Percentiles rank a stretch among this genome's conserved stretches.
Conservation (phyloP, 2,113 vertebrate genomes). For the Copsychus sechellarum region DNA sequence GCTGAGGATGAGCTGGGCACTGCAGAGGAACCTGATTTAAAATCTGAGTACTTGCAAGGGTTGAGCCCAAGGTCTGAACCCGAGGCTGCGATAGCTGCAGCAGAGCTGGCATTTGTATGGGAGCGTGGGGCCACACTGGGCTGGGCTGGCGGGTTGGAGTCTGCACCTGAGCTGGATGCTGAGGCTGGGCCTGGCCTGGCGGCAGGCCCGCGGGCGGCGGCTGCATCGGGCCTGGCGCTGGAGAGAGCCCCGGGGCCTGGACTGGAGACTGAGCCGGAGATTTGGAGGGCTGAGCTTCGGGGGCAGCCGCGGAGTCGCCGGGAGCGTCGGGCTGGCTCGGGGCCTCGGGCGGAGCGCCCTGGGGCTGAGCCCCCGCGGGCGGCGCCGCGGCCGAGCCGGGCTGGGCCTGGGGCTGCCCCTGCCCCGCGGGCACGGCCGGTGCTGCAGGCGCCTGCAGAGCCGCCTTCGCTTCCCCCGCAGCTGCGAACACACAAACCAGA, state of each 20-base stretch:
- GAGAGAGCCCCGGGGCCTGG: slow-evolving; percentile 73
- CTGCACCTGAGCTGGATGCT: slow-evolving; percentile 75
- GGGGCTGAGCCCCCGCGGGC: slow-evolving; percentile 70
- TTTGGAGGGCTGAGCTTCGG: slow-evolving; percentile 68
- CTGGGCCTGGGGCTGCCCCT: slow-evolving; percentile 46
- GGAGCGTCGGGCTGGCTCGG: slow-evolving; percentile 56
- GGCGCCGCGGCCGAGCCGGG: slow-evolving; percentile 70
- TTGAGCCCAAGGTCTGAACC: slow-evolving; percentile 76
- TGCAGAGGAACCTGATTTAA: slow-evolving; percentile 74
- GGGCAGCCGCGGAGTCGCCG: slow-evolving; percentile 9
- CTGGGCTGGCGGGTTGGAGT: slow-evolving; percentile 68
- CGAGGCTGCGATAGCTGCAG: slow-evolving; percentile 75
- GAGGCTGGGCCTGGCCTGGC: slow-evolving; percentile 71
- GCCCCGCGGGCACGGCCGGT: slow-evolving; percentile 17
- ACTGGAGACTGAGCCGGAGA: slow-evolving; percentile 69
- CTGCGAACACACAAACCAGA: slow-evolving; percentile 50
- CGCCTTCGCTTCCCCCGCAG: slow-evolving; percentile 71
- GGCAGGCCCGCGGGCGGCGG: slow-evolving; percentile 54
- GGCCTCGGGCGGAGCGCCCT: slow-evolving; percentile 62
- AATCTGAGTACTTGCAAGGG: slow-evolving; percentile 67
- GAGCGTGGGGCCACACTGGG: slow-evolving; percentile 69
- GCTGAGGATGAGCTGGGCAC: slow-evolving; percentile 76
- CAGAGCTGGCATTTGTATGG: slow-evolving; percentile 79
- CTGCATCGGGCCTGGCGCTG: slow-evolving; percentile 61
- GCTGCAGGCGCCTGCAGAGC: slow-evolving; percentile 44